phyloP scores from a whole-genome alignment of 2,797 vertebrate species.

The Poliocrania exsul region DNA sequence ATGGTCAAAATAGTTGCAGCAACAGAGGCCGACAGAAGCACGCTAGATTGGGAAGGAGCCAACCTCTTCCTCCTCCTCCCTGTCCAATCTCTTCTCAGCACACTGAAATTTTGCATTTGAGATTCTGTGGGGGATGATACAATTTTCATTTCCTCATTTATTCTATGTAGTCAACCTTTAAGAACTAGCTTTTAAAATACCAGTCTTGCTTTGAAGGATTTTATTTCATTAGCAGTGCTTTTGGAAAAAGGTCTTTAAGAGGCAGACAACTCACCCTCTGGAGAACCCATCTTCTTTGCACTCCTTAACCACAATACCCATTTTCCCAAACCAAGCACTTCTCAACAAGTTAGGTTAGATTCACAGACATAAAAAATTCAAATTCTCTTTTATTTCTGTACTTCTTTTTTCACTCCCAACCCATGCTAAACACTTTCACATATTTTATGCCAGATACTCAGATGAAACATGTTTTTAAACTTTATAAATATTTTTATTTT shows the following conservation, averaged over 20 bases:
- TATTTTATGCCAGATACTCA: slow-evolving; percentile 9
- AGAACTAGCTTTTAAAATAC: slow-evolving; percentile 40
- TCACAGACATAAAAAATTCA: slow-evolving; percentile 21
- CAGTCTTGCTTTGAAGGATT: slow-evolving; percentile 49
- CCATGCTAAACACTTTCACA: slow-evolving; percentile 12
- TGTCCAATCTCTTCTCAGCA: slow-evolving; percentile 31
- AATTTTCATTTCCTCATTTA: slow-evolving; percentile 51
- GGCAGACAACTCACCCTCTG: neutral
- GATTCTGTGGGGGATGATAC: slow-evolving; percentile 30
- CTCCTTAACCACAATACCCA: slow-evolving; percentile 8
- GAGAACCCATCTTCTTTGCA: slow-evolving; percentile 6
- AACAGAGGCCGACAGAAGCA: neutral
- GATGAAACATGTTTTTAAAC: neutral
- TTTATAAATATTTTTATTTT: neutral
- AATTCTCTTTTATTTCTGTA: neutral
- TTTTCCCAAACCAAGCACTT: slow-evolving; percentile 43
- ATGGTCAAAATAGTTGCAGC: slow-evolving; percentile 39
- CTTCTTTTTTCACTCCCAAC: neutral
- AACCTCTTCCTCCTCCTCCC: slow-evolving; percentile 1
- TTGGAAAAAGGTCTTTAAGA: slow-evolving; percentile 45
- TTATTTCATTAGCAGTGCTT: slow-evolving; percentile 40
- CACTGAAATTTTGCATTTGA: neutral
- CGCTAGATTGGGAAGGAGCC: neutral
- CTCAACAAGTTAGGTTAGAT: slow-evolving; percentile 36
- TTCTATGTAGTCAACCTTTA: slow-evolving; percentile 24